These are phyloP conservation scores for Montipora efflorescens DNA, from an alignment of 64 coral and sea anemone species.

Conservation along the genomic window DNA sequence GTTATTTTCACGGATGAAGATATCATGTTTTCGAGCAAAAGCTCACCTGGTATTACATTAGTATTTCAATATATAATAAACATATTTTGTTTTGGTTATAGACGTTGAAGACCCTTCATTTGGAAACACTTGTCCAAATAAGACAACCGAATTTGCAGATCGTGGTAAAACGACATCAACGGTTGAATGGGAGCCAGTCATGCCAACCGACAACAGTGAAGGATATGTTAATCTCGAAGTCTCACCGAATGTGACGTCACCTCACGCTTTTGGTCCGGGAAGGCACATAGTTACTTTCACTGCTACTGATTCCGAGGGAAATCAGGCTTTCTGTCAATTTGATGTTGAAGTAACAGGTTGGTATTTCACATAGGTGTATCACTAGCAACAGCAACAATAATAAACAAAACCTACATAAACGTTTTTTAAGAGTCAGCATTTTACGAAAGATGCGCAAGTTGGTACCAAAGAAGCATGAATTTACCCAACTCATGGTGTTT, in stretches of 20 bases:
- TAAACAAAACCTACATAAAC: no score
- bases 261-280: conserved; percentile 24
- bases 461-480: neutral
- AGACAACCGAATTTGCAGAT: neutral
- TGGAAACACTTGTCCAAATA: neutral
- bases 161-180: conserved; percentile 44
- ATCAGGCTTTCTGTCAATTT: conserved; percentile 14
- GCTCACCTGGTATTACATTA: no score
- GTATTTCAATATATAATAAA: no score
- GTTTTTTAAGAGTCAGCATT: neutral
- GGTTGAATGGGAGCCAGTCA: conserved; percentile 32
- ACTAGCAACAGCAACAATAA: no score
- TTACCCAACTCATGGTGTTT: neutral
- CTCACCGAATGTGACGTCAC: neutral
- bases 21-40: no score
- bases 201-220: conserved; percentile 48
- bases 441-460: neutral
- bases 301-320: conserved; percentile 26
- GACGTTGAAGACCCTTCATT: conserved; percentile 15
- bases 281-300: conserved; percentile 33
- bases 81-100: neutral
- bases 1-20: neutral
- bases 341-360: conserved; percentile 32
- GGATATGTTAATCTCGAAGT: neutral
- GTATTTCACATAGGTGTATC: no score